phyloP scores from a whole-genome alignment of 2,888 invertebrate genomes.

The Thymelicus sylvestris region DNA sequence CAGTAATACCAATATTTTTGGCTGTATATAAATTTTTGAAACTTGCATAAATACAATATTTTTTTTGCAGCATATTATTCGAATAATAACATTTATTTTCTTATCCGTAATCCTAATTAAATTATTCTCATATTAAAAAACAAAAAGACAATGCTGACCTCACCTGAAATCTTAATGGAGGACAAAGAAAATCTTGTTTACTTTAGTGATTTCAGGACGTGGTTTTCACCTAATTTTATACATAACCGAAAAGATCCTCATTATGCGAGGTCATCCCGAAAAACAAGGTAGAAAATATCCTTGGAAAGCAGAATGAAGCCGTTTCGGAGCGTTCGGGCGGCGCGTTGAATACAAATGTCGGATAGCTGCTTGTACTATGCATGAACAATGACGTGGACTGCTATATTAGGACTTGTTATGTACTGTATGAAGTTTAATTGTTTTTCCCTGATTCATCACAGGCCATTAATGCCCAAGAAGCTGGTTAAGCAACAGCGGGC shows the following conservation, averaged over 20 bases:
- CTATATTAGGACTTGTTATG: conserved; percentile 8
- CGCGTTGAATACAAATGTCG: conserved; percentile 49
- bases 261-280: conserved; percentile 40
- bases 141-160: too few species aligned
- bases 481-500: too few species aligned
- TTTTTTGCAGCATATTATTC: too few species aligned
- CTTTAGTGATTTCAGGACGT: neutral
- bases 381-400: conserved; percentile 17
- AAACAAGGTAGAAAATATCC: conserved; percentile 50
- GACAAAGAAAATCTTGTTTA: conserved; percentile 15
- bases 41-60: too few species aligned
- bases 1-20: too few species aligned
- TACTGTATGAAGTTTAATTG: neutral
- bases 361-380: conserved; percentile 40
- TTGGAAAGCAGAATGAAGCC: conserved; percentile 52
- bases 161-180: neutral
- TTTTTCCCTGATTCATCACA: neutral
- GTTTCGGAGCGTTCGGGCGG: conserved; percentile 45
- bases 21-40: too few species aligned
- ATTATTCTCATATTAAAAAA: too few species aligned
- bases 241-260: conserved; percentile 27
- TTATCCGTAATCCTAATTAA: too few species aligned
- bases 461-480: too few species aligned
- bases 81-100: too few species aligned
- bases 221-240: conserved; percentile 20